These are phyloP conservation scores for Gonocerus acuteangulatus DNA, from an alignment of 2,888 invertebrate species.

Conservation along the genomic window DNA sequence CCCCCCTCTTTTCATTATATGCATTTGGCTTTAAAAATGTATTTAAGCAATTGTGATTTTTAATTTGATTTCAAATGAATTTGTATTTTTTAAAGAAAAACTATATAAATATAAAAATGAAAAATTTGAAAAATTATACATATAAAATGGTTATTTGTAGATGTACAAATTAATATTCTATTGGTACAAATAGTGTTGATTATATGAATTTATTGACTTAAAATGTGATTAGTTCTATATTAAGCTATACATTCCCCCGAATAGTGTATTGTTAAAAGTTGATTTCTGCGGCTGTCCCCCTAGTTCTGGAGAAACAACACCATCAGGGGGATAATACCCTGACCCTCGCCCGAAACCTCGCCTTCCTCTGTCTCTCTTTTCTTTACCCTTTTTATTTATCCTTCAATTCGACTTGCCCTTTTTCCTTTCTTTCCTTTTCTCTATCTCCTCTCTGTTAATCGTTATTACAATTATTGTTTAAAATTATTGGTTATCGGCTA, in stretches of 20 bases:
- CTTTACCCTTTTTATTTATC: neutral
- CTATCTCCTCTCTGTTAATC: constrained; percentile 34
- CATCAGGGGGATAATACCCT: constrained; percentile 36
- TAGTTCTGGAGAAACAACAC: constrained; percentile 41
- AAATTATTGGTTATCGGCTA: constrained; percentile 37
- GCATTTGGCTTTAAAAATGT: constrained; percentile 29
- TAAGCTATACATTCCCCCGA: constrained; percentile 30
- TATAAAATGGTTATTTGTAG: constrained; percentile 33
- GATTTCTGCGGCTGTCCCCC: constrained; percentile 36
- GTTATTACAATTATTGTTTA: constrained; percentile 34
- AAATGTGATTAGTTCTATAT: constrained; percentile 15
- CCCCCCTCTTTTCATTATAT: neutral
- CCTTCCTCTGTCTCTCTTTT: neutral
- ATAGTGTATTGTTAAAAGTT: constrained; percentile 1
- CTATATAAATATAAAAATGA: neutral
- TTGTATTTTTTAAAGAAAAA: constrained; percentile 18
- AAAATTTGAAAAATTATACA: constrained; percentile 18
- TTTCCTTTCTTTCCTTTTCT: constrained; percentile 9
- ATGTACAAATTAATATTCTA: constrained; percentile 27
- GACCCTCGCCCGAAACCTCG: neutral
- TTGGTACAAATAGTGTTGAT: constrained; percentile 25
- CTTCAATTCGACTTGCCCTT: neutral
- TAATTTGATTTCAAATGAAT: constrained; percentile 12
- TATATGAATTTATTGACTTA: constrained; percentile 15
- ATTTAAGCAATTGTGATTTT: constrained; percentile 21